Conservation (phyloP, 2,888 invertebrate species). For the Cyclophora albipunctata region DNA sequence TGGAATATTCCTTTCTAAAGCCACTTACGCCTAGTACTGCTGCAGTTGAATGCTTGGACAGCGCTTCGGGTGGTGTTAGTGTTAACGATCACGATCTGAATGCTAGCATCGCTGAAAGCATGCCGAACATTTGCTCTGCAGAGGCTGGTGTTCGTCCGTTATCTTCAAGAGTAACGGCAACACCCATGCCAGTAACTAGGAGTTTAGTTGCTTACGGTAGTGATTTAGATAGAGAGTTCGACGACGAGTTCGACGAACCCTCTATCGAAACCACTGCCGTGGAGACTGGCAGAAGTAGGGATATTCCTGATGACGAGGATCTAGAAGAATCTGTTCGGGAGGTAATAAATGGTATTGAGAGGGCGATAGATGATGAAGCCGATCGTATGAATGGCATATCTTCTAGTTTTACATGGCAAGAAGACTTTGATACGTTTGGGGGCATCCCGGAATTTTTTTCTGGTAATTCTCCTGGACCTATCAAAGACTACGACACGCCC, state of each 20-base stretch:
- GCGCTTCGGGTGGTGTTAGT: not conserved
- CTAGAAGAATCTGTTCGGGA: conserved; percentile 8
- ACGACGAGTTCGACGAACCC: not conserved
- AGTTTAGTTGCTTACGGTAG: conserved; percentile 2
- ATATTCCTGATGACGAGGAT: conserved; percentile 16
- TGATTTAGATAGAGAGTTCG: conserved; percentile 15
- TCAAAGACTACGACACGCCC: not conserved
- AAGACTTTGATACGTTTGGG: conserved; percentile 14
- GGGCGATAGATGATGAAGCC: conserved; percentile 16
- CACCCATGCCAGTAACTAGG: too few species aligned
- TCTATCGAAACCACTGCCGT: conserved; percentile 2
- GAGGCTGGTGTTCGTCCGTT: too few species aligned
- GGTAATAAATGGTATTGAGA: conserved; percentile 6
- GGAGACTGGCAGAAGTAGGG: not conserved
- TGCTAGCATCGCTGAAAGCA: not conserved
- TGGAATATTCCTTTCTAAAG: too few species aligned
- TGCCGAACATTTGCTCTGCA: conserved; percentile 1
- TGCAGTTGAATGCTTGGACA: not conserved
- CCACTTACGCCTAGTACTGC: conserved; percentile 1
- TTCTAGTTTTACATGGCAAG: conserved; percentile 5
- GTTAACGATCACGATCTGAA: not conserved
- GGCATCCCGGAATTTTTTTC: conserved; percentile 17
- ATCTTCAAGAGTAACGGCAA: too few species aligned
- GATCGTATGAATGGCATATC: not conserved
- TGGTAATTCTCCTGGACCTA: conserved; percentile 16